Evolutionary conservation across 2,888 invertebrate species (phyloP).

Genomic region (Hirtodrosophila cameraria): DNA sequence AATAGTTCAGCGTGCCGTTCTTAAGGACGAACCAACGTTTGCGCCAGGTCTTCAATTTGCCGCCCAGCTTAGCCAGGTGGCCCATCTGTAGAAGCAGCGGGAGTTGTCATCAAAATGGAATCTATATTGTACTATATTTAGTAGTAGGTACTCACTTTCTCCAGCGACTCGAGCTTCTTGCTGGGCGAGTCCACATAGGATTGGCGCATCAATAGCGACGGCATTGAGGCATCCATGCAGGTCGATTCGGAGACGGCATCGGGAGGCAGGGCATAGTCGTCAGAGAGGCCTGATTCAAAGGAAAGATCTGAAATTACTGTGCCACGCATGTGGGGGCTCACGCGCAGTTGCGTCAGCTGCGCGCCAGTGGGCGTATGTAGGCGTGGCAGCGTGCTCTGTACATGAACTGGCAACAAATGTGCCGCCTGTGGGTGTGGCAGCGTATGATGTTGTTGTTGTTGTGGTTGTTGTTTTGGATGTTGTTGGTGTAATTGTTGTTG

Average conservation of each 20-base stretch:
- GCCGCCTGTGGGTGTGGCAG: conserved; percentile 52
- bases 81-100: conserved; percentile 85
- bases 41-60: conserved; percentile 98
- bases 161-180: conserved; percentile 90
- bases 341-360: conserved; percentile 78
- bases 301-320: conserved; percentile 91
- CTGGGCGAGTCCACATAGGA: conserved; percentile 86
- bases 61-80: conserved; percentile 94
- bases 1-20: conserved; percentile 96
- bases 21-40: conserved; percentile 98
- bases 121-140: too few species aligned
- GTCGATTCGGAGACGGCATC: conserved; percentile 94
- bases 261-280: conserved; percentile 98
- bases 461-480: conserved; percentile 25
- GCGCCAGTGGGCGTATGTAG: conserved; percentile 62
- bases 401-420: conserved; percentile 37
- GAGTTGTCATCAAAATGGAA: too few species aligned
- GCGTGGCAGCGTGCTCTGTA: conserved; percentile 72
- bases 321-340: conserved; percentile 81
- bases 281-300: conserved; percentile 96
- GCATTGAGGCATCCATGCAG: conserved; percentile 90
- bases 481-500: conserved; percentile 29
- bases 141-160: conserved; percentile 86
- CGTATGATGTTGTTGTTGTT: conserved; percentile 61
- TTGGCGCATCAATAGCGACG: conserved; percentile 87